A percentile compares a stretch with the other conserved stretches of the same genome.
Evolutionary conservation across 2,113 vertebrate species (phyloP).

Genomic region (Ceyx melanurus): DNA sequence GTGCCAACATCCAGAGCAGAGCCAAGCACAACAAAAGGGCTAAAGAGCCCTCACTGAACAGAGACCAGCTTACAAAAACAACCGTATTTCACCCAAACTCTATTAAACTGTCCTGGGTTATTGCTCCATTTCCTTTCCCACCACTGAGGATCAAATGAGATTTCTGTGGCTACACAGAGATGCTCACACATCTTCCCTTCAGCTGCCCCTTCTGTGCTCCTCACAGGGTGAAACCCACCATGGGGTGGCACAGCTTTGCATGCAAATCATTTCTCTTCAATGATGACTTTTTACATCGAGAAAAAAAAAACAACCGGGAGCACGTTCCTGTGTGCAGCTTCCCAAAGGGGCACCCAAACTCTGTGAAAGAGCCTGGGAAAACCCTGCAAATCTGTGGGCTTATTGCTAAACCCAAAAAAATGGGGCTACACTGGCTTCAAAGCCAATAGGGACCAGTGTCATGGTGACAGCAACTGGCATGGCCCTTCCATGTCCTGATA

Average conservation of each 20-base stretch:
- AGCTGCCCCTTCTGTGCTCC: conserved; percentile 24
- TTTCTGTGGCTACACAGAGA: conserved; percentile 51
- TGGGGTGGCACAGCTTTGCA: background rate
- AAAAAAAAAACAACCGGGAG: background rate
- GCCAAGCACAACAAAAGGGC: conserved; percentile 65
- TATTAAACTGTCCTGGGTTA: conserved; percentile 63
- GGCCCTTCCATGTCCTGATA: background rate
- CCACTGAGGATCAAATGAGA: conserved; percentile 63
- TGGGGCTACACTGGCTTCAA: background rate
- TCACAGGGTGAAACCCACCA: background rate
- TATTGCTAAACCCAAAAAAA: background rate
- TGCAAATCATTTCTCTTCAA: background rate
- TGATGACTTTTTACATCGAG: background rate
- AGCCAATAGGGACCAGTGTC: background rate
- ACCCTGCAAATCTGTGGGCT: background rate
- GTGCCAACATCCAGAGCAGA: conserved; percentile 60
- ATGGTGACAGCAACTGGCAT: rapidly evolving
- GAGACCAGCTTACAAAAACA: conserved; percentile 70
- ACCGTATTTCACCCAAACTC: conserved; percentile 68
- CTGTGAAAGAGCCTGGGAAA: background rate
- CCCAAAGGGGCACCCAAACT: rapidly evolving
- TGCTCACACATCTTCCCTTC: conserved; percentile 30
- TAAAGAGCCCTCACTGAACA: conserved; percentile 62
- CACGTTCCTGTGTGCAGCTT: rapidly evolving
- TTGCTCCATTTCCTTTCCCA: conserved; percentile 65